Percentiles rank a stretch among this genome's conserved stretches.
These are phyloP conservation scores for Vireo griseus DNA, from an alignment of 2,797 vertebrate genomes.

Conservation along the genomic window DNA sequence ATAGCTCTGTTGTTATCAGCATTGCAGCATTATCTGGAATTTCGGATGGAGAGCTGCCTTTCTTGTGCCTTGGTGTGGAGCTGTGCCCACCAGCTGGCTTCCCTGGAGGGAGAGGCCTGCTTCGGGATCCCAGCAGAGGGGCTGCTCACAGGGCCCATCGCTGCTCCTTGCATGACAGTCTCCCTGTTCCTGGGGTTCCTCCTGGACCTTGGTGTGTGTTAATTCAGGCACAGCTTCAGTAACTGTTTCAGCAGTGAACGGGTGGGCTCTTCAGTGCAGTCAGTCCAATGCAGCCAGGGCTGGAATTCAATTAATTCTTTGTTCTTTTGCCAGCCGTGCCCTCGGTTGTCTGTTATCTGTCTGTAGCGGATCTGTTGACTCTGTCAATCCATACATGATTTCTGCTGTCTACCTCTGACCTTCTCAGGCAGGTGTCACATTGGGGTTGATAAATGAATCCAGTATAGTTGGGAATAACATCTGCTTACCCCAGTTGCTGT, in stretches of 20 bases:
- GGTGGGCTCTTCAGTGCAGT: not conserved
- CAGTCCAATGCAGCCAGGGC: not conserved
- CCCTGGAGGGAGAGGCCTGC: not conserved
- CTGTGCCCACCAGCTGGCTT: not conserved
- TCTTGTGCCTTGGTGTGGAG: not conserved
- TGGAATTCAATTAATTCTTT: not conserved
- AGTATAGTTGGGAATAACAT: not conserved
- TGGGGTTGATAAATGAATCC: not conserved
- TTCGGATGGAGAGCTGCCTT: not conserved
- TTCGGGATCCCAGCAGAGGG: rapidly evolving
- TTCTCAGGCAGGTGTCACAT: not conserved
- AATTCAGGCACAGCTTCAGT: not conserved
- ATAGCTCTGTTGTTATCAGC: not conserved
- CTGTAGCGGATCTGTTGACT: not conserved
- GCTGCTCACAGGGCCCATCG: rapidly evolving
- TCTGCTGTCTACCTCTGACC: not conserved
- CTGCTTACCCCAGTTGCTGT: not conserved
- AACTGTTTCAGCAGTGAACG: not conserved
- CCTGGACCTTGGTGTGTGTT: rapidly evolving
- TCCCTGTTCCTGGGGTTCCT: not conserved
- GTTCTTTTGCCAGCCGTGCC: not conserved
- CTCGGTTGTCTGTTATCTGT: not conserved
- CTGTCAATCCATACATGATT: not conserved
- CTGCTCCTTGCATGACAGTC: not conserved
- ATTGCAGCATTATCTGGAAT: not conserved